These are phyloP conservation scores for Rhodeus uyekii DNA, from an alignment of 2,797 vertebrate species.

Conservation along the genomic window DNA sequence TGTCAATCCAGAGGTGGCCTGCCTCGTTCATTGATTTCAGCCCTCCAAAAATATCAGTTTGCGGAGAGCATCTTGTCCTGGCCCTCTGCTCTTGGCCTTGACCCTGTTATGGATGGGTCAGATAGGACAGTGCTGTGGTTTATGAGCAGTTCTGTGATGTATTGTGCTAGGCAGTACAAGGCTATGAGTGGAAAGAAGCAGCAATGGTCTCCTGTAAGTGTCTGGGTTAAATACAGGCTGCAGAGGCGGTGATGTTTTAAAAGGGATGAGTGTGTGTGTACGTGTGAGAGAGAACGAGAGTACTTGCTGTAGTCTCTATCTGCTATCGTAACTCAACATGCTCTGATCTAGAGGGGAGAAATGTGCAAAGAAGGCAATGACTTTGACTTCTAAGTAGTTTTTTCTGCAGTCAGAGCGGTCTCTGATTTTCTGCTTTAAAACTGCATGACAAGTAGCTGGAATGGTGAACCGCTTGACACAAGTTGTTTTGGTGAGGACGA, in stretches of 20 bases:
- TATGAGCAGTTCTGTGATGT: constrained; percentile 30
- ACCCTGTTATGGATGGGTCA: constrained; percentile 9
- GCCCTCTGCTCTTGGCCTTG: constrained; percentile 12
- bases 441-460: background rate
- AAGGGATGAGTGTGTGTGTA: constrained; percentile 16
- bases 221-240: constrained; percentile 42
- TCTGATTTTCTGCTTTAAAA: background rate
- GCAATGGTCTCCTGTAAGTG: constrained; percentile 13
- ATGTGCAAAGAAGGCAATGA: background rate
- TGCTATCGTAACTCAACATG: constrained; percentile 39
- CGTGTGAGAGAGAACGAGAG: constrained; percentile 21
- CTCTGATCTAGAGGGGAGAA: background rate
- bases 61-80: background rate
- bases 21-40: no score
- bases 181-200: constrained; percentile 12
- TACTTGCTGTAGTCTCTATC: constrained; percentile 30
- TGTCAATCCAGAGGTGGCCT: no score
- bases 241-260: constrained; percentile 27
- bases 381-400: constrained; percentile 35
- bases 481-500: background rate
- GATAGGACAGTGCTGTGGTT: constrained; percentile 11
- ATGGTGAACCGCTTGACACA: background rate
- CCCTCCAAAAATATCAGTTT: no score
- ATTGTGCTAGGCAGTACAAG: constrained; percentile 17
- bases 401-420: background rate